These are phyloP conservation scores for Elgaria multicarinata DNA, from an alignment of 2,113 vertebrate species.

Conservation along the genomic window DNA sequence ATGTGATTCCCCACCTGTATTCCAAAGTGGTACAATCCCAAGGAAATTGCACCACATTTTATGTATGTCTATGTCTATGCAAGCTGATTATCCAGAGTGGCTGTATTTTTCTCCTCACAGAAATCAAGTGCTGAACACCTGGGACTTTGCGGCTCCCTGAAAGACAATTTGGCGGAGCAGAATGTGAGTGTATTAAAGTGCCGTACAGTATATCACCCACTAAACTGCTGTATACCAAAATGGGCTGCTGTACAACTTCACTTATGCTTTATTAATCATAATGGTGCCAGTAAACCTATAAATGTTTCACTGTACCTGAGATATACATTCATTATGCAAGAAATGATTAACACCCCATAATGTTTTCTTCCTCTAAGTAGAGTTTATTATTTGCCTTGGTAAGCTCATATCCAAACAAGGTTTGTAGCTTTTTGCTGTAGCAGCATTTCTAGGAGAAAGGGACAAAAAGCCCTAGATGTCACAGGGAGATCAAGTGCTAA, in stretches of 20 bases:
- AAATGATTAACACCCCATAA: conserved; percentile 60
- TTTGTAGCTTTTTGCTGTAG: conserved; percentile 23
- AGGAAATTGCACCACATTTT: background rate
- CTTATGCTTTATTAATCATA: conserved; percentile 58
- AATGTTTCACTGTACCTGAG: conserved; percentile 55
- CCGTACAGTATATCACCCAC: conserved; percentile 14
- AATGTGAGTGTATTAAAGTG: conserved; percentile 18
- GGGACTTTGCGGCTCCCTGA: background rate
- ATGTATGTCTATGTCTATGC: background rate
- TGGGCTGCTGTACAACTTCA: conserved; percentile 33
- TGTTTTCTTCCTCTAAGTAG: conserved; percentile 38
- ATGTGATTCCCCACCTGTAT: background rate
- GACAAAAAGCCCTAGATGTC: background rate
- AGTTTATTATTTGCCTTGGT: conserved; percentile 52
- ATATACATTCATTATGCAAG: conserved; percentile 52
- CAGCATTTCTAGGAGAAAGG: background rate
- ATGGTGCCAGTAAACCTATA: conserved; percentile 54
- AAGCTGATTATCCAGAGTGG: background rate
- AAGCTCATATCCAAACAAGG: conserved; percentile 26
- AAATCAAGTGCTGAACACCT: conserved; percentile 2
- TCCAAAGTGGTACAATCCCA: background rate
- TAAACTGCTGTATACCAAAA: conserved; percentile 51
- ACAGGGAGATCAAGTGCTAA: background rate
- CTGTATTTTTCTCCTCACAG: background rate
- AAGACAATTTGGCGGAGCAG: background rate